These are phyloP conservation scores for Epinephelus cyanopodus DNA, from an alignment of 2,113 vertebrate species.

Conservation along the genomic window DNA sequence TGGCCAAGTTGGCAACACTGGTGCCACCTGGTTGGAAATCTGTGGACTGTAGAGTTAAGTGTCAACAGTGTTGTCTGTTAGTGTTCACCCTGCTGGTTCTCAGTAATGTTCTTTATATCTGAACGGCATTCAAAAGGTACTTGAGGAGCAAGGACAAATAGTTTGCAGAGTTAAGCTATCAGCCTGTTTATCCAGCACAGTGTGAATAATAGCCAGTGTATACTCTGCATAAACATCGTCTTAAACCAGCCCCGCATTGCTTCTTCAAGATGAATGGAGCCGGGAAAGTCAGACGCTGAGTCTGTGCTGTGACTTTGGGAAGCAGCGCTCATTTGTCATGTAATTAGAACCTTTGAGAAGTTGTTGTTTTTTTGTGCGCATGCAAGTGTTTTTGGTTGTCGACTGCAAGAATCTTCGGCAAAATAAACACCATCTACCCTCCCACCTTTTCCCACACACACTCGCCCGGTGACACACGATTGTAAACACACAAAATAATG, in stretches of 20 bases:
- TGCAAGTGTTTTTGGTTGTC: constrained; percentile 8
- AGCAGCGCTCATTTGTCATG: constrained; percentile 27
- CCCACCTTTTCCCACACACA: background rate
- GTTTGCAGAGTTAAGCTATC: constrained; percentile 36
- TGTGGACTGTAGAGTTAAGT: no score
- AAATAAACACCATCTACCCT: background rate
- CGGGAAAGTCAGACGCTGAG: constrained; percentile 30
- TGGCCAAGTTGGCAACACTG: no score
- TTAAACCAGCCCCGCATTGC: constrained; percentile 11
- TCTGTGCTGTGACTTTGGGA: constrained; percentile 33
- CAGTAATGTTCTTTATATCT: constrained; percentile 1
- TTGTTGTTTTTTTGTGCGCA: constrained; percentile 10
- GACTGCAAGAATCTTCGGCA: constrained; percentile 3
- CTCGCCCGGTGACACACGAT: constrained; percentile 4
- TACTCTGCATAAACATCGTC: constrained; percentile 29
- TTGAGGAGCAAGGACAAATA: constrained; percentile 27
- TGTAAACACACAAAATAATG: constrained; percentile 23
- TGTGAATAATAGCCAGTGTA: constrained; percentile 30
- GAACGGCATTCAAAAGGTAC: constrained; percentile 14
- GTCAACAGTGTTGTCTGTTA: background rate
- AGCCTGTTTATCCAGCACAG: constrained; percentile 15
- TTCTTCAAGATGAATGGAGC: constrained; percentile 33
- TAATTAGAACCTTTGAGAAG: constrained; percentile 35
- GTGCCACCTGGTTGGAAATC: background rate
- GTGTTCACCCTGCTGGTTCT: background rate